Conservation (phyloP, 2,797 vertebrate species). For the Amphiprion clarkii region DNA sequence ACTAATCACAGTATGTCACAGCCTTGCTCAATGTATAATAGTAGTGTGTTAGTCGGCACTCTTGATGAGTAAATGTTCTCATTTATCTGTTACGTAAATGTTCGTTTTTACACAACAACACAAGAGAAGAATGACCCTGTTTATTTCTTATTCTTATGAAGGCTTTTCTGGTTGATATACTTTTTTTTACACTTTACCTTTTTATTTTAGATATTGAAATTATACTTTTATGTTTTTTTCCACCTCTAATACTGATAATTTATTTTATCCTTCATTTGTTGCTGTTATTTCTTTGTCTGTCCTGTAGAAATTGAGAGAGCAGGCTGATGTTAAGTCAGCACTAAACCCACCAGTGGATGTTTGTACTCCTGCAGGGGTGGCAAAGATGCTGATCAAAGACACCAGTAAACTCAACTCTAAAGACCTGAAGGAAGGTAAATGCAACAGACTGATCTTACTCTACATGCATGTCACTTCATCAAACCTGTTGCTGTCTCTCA, state of each 20-base stretch:
- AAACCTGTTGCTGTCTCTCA: background rate
- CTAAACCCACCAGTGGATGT: conserved; percentile 81
- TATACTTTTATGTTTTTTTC: background rate
- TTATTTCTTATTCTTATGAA: no score
- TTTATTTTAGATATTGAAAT: no score
- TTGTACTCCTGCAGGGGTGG: conserved; percentile 89
- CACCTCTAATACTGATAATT: no score
- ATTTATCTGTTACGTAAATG: no score
- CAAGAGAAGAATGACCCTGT: no score
- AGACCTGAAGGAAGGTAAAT: conserved; percentile 88
- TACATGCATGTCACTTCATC: background rate
- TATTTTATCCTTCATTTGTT: background rate
- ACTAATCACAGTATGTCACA: background rate
- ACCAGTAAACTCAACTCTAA: conserved; percentile 86
- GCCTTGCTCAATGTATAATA: no score
- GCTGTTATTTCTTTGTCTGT: background rate
- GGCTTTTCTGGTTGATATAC: no score
- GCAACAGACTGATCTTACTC: background rate
- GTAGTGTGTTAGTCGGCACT: no score
- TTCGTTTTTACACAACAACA: no score
- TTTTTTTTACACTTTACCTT: no score
- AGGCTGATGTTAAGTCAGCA: conserved; percentile 69
- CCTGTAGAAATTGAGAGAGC: conserved; percentile 42
- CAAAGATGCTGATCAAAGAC: conserved; percentile 90
- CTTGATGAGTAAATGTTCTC: no score